phyloP scores from a whole-genome alignment of 2,797 vertebrate genomes.

The Hypotaenidia okinawae region DNA sequence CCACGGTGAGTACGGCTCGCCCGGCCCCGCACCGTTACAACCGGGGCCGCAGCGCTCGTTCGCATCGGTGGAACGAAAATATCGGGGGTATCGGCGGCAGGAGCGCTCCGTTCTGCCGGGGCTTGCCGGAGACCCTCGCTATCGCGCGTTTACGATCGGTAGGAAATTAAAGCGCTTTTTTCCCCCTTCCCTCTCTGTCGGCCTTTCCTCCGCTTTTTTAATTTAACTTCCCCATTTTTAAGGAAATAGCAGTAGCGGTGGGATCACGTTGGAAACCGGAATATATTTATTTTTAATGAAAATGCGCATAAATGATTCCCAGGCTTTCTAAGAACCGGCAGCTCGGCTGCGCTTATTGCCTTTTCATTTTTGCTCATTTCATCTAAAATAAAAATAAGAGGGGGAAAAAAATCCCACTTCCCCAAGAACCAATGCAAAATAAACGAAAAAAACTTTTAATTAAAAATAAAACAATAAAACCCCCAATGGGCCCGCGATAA shows the following conservation, averaged over 20 bases:
- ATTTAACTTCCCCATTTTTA: neutral
- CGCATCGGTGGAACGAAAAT: neutral
- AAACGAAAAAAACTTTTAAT: neutral
- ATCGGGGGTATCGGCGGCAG: neutral
- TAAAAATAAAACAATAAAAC: neutral
- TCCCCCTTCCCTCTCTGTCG: rapidly evolving
- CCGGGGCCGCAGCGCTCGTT: neutral
- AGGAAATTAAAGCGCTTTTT: neutral
- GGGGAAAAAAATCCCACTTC: neutral
- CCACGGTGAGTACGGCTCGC: slow-evolving; percentile 86
- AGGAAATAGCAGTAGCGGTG: neutral
- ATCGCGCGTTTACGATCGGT: neutral
- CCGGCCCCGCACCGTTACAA: neutral
- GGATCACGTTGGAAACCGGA: neutral
- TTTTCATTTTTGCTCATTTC: neutral
- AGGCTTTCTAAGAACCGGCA: slow-evolving; percentile 42
- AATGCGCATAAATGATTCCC: neutral
- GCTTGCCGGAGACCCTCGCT: neutral
- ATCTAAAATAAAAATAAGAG: neutral
- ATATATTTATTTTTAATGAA: slow-evolving; percentile 57
- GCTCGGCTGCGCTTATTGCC: slow-evolving; percentile 1
- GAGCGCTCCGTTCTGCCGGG: neutral
- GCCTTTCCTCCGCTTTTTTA: neutral
- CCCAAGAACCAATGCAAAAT: neutral
- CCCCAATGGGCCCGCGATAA: neutral